Percentiles rank a stretch among this genome's conserved stretches.
phyloP scores from a whole-genome alignment of 2,113 vertebrate genomes.

The Riparia riparia region DNA sequence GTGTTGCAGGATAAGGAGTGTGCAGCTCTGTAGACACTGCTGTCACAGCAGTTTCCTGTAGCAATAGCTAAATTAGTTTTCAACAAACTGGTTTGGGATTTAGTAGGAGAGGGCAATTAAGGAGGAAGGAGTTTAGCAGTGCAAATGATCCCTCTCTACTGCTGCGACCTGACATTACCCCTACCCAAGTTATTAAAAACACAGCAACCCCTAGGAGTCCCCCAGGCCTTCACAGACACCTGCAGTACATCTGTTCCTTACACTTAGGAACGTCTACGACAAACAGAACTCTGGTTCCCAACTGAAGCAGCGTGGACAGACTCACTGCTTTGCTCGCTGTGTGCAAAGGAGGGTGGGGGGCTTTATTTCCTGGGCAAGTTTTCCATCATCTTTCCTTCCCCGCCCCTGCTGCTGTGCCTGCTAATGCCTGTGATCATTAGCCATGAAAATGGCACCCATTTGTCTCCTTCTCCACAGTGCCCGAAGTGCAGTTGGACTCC shows the following conservation, averaged over 20 bases:
- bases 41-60: background rate
- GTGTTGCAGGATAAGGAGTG: background rate
- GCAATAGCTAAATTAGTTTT: background rate
- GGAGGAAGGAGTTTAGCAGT: background rate
- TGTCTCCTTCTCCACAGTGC: conserved; percentile 1
- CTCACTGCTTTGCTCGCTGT: background rate
- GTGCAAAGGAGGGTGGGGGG: background rate
- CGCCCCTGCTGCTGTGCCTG: background rate
- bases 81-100: conserved; percentile 33
- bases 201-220: background rate
- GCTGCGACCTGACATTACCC: conserved; percentile 1
- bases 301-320: background rate
- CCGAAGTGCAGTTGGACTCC: background rate
- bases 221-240: background rate
- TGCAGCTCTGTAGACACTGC: background rate
- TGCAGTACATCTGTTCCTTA: conserved; percentile 10
- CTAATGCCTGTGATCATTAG: conserved; percentile 12
- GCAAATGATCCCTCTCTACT: conserved; percentile 6
- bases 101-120: conserved; percentile 31
- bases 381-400: conserved; percentile 1
- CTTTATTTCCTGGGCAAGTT: background rate
- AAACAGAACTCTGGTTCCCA: background rate
- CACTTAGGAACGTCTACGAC: background rate
- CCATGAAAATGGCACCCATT: conserved; percentile 41
- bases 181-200: background rate